Base-by-base conservation (phyloP, 2,797 vertebrate genomes). In the Microhierax caerulescens region DNA sequence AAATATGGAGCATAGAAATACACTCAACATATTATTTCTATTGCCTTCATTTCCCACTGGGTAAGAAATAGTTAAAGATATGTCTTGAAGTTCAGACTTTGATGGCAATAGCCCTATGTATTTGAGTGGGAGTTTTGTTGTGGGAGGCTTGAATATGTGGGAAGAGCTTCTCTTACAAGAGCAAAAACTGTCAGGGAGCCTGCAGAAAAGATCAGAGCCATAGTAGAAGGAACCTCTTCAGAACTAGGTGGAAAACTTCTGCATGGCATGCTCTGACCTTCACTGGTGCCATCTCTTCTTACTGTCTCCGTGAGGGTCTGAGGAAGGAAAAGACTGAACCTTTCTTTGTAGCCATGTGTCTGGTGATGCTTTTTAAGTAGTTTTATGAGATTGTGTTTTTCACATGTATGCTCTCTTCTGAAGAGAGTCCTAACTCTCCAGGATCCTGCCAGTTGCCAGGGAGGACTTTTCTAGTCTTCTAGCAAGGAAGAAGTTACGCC, bases 191-290 rank as follows among this genome's bases (percentile, higher is more conserved):
- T 56, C 48, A 27, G 60, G 21, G 30, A 76, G 64, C 7, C 20
- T 57, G 13, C 2, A 11, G 69, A 57, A 68, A 60, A 82, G 30
- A 48, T 10, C 15, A 45, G 36, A 32, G 22, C 0, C 0, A 17
- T 45, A 5, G 7, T 70, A 37, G 43, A 80, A 88, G 43, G 34
- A 65, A 34, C 6, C 24, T 51, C 69, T 48, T 70, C n/a, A 70
- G 79, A 93, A 43, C 3, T 30, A 25, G 20, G 10, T 51, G n/a
- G 43, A 73, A 69, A 70, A 65, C 8, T 37, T 84, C 61, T 64
- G 50, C 10, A 4, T 1, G 1, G 13, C 22, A 7, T 70, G 4
- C 24, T 84, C 39, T 56, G 48, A 32, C 13, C 34, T 78, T 61
- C 16, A 9, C 9, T 47, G 47, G 13, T 54, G 34, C 59, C 10